Base-by-base conservation (phyloP, 1,140 invertebrate genomes). In the Drosophila teissieri region DNA sequence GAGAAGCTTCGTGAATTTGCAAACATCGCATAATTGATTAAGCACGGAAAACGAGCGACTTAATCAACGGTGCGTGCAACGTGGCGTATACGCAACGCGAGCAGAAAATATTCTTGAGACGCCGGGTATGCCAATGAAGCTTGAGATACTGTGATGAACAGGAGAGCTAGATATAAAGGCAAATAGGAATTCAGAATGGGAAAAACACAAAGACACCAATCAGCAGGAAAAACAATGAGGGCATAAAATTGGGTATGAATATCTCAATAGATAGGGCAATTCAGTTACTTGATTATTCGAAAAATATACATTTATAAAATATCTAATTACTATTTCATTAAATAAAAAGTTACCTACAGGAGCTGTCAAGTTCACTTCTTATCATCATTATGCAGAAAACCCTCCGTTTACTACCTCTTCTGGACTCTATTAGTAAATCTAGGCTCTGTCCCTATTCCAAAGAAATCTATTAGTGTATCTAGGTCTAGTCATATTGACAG, bases 1-100 rank as follows among this genome's bases (percentile, higher is more conserved):
- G 27, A 48, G 24, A 22, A 63, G 61, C 36, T 58, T 42, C 37
- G 36, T 49, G 55, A 80, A 80, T 88, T 82, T 67, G 78, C 83
- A 73, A 88, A 72, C 78, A 70, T 76, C 69, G 82, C 83, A 82
- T 86, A 86, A 86, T 79, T 88, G 83, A 86, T 83, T 88, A 79
- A 79, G 76, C 76, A 67, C 69, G 69, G 31, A 49, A 51, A 84
- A 67, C 60, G 75, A 82, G 74, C 64, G 83, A 88, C 82, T 82
- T 88, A 79, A 86, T 86, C 82, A 86, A 82, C 70, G 73, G 58
- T 57, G 73, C 78, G 69, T 68, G 79, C 69, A 73, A 79, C 70
- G 63, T 82, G 70, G 78, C 83, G 82, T 75, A 86, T 86, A 81
- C 65, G 82, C 78, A 86, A 86, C 75, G 53, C 17, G 45, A 77